These are phyloP conservation scores for Cyanoliseus patagonus DNA, from an alignment of 2,113 vertebrate species.

Conservation along the genomic window DNA sequence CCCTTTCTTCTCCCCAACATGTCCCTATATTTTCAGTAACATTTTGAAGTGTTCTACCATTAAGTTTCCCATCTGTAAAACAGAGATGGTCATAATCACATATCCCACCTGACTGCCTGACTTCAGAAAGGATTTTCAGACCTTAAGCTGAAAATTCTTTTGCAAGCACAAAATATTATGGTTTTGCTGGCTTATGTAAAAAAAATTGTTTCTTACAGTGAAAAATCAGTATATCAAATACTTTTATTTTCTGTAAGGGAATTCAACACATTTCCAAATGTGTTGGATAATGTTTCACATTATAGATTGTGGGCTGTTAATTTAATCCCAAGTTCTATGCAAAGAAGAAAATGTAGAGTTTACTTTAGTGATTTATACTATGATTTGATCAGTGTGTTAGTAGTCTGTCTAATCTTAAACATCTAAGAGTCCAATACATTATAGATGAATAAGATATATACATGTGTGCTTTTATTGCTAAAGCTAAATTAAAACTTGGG, in stretches of 20 bases:
- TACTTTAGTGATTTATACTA: constrained; percentile 14
- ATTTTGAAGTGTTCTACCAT: background rate
- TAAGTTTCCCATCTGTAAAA: background rate
- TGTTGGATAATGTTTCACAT: background rate
- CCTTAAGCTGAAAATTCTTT: constrained; percentile 1
- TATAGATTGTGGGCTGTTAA: background rate
- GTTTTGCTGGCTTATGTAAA: background rate
- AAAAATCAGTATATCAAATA: background rate
- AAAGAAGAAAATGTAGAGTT: background rate
- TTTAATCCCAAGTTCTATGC: constrained; percentile 3
- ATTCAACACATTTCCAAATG: background rate
- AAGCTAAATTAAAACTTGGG: constrained; percentile 33
- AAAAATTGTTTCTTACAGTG: background rate
- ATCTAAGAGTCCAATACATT: background rate
- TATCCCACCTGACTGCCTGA: background rate
- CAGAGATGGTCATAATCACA: background rate
- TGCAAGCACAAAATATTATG: background rate
- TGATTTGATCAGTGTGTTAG: constrained; percentile 17
- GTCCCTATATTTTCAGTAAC: background rate
- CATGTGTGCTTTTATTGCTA: constrained; percentile 17
- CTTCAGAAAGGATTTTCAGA: constrained; percentile 14
- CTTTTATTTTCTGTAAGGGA: background rate
- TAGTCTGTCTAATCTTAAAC: background rate
- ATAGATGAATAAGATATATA: background rate
- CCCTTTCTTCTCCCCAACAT: background rate